A percentile compares a stretch with the other conserved stretches of the same genome.
These are phyloP conservation scores for Eupithecia vulgata DNA, from an alignment of 2,888 invertebrate species.

Conservation along the genomic window DNA sequence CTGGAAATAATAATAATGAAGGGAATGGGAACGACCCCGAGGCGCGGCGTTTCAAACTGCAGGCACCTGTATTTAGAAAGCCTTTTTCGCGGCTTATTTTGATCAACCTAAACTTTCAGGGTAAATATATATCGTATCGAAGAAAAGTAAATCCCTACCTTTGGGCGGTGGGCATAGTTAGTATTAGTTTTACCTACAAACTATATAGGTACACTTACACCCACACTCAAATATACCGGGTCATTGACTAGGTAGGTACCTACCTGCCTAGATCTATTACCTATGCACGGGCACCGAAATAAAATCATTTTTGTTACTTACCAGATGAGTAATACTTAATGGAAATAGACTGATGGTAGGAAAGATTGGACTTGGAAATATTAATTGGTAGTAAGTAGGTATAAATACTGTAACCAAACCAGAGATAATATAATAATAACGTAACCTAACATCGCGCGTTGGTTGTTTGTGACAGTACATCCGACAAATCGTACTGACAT, in stretches of 20 bases:
- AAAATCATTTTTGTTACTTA: conserved; percentile 18
- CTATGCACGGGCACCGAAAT: conserved; percentile 21
- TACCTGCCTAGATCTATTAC: background rate
- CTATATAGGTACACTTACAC: conserved; percentile 52
- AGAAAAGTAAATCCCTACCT: conserved; percentile 63
- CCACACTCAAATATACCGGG: conserved; percentile 78
- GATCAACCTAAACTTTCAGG: background rate
- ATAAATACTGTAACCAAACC: conserved; percentile 41
- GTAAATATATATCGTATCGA: no score
- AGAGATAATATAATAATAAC: background rate
- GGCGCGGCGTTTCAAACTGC: background rate
- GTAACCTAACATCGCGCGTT: conserved; percentile 58
- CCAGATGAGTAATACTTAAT: background rate
- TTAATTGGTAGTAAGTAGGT: background rate
- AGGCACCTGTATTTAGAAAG: no score
- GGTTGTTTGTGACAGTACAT: conserved; percentile 64
- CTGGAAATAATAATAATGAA: conserved; percentile 20
- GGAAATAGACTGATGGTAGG: conserved; percentile 5
- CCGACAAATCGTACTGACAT: conserved; percentile 63
- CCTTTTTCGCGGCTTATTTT: background rate
- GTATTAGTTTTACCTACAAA: background rate
- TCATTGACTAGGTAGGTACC: conserved; percentile 76
- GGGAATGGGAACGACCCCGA: conserved; percentile 10
- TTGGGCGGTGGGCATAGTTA: conserved; percentile 29
- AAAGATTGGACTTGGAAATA: background rate